Evolutionary conservation across 2,888 invertebrate species (phyloP).

Genomic region (Dasypogon diadema): DNA sequence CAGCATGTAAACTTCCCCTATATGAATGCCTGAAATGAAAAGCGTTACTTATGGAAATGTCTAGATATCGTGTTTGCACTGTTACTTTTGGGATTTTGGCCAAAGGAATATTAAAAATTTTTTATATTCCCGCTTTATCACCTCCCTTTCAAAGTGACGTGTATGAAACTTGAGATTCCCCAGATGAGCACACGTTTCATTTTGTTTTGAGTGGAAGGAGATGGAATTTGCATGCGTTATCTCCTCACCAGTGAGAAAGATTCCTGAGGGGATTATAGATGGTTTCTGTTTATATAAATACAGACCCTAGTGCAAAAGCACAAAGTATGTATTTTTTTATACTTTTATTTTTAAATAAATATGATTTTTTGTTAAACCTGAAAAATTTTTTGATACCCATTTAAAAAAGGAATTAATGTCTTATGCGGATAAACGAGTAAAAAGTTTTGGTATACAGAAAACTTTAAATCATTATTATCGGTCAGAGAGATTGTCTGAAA

Average conservation of each 20-base stretch:
- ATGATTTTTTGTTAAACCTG: too few species aligned
- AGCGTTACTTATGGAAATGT: slow-evolving; percentile 18
- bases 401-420: too few species aligned
- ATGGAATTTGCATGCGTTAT: background rate
- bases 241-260: background rate
- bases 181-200: slow-evolving; percentile 14
- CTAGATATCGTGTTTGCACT: slow-evolving; percentile 9
- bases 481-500: too few species aligned
- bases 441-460: too few species aligned
- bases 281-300: too few species aligned
- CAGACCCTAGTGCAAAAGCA: too few species aligned
- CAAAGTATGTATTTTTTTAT: too few species aligned
- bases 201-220: background rate
- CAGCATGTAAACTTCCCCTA: background rate
- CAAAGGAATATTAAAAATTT: slow-evolving; percentile 6
- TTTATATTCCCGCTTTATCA: background rate
- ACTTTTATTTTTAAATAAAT: too few species aligned
- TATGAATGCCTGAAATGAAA: slow-evolving; percentile 4
- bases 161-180: background rate
- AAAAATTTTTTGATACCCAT: too few species aligned
- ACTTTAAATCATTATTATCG: too few species aligned
- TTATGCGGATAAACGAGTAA: too few species aligned
- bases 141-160: background rate
- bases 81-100: slow-evolving; percentile 4
- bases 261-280: too few species aligned